Percentiles rank a stretch among this genome's conserved stretches.
Evolutionary conservation across 2,113 vertebrate species (phyloP).

Genomic region (Microcebus murinus): DNA sequence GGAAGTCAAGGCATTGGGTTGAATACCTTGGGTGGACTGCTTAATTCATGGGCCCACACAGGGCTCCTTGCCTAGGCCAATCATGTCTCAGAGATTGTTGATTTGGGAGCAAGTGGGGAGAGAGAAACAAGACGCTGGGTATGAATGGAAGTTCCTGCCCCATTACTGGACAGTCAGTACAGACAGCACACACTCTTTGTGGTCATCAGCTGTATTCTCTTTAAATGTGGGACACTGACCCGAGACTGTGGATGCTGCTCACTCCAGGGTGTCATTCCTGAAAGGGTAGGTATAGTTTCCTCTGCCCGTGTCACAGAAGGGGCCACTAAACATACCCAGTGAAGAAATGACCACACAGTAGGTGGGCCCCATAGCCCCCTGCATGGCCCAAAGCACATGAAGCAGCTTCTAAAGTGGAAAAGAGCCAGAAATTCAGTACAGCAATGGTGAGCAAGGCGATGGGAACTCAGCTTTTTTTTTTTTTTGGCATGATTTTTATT

Average conservation of each 20-base stretch:
- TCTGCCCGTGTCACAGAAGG: slow-evolving; percentile 79
- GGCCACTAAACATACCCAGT: slow-evolving; percentile 74
- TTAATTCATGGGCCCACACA: not conserved
- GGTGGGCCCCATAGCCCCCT: slow-evolving; percentile 40
- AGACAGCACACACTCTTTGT: not conserved
- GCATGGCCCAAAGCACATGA: slow-evolving; percentile 68
- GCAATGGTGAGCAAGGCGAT: not conserved
- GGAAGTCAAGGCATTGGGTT: not conserved
- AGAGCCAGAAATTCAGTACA: not conserved
- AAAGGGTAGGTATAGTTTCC: slow-evolving; percentile 82
- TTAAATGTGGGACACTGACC: not conserved
- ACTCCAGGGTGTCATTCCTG: slow-evolving; percentile 78
- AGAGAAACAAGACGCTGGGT: not conserved
- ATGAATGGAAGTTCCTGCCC: not conserved
- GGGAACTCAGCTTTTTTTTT: not conserved
- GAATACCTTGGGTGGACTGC: not conserved
- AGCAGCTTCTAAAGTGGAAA: slow-evolving; percentile 78
- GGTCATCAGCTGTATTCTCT: not conserved
- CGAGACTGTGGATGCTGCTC: slow-evolving; percentile 63
- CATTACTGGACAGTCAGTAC: not conserved
- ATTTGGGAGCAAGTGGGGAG: not conserved
- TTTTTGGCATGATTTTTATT: no score
- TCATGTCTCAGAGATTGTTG: not conserved
- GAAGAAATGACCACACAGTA: slow-evolving; percentile 81
- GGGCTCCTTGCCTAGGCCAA: not conserved